Evolutionary conservation across 2,888 invertebrate genomes (phyloP).

Genomic region (Scelioninae gen. 1): DNA sequence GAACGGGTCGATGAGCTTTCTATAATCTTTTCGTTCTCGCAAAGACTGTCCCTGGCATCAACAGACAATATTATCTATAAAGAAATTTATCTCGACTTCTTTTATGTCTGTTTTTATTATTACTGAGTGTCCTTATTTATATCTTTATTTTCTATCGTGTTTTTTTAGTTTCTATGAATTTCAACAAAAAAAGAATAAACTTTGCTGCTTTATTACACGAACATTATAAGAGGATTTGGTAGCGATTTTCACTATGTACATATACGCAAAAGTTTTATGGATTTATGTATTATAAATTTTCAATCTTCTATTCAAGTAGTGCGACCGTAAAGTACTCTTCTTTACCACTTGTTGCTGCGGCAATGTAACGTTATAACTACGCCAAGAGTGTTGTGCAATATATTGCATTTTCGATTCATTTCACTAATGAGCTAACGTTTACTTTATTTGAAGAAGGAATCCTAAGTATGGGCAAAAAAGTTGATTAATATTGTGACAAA

Average conservation of each 20-base stretch:
- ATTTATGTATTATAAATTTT: slow-evolving; percentile 29
- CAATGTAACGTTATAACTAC: slow-evolving; percentile 21
- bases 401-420: slow-evolving; percentile 6
- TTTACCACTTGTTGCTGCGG: slow-evolving; percentile 29
- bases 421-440: slow-evolving; percentile 6
- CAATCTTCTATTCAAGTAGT: slow-evolving; percentile 15
- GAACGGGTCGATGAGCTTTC: slow-evolving; percentile 74
- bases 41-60: slow-evolving; percentile 37
- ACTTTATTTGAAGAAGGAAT: slow-evolving; percentile 16
- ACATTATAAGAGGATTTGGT: slow-evolving; percentile 39
- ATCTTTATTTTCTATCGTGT: slow-evolving; percentile 49
- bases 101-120: slow-evolving; percentile 44
- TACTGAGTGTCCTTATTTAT: slow-evolving; percentile 37
- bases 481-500: not conserved
- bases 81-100: slow-evolving; percentile 64
- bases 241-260: not conserved
- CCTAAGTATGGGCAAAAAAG: not conserved
- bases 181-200: slow-evolving; percentile 37
- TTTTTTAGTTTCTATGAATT: slow-evolving; percentile 50
- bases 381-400: slow-evolving; percentile 4
- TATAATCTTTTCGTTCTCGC: slow-evolving; percentile 51
- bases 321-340: slow-evolving; percentile 14
- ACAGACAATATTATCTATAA: slow-evolving; percentile 51
- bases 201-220: slow-evolving; percentile 57
- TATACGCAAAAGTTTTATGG: slow-evolving; percentile 21